Evolutionary conservation across 2,888 invertebrate species (phyloP).

Genomic region (Agrotis exclamationis): DNA sequence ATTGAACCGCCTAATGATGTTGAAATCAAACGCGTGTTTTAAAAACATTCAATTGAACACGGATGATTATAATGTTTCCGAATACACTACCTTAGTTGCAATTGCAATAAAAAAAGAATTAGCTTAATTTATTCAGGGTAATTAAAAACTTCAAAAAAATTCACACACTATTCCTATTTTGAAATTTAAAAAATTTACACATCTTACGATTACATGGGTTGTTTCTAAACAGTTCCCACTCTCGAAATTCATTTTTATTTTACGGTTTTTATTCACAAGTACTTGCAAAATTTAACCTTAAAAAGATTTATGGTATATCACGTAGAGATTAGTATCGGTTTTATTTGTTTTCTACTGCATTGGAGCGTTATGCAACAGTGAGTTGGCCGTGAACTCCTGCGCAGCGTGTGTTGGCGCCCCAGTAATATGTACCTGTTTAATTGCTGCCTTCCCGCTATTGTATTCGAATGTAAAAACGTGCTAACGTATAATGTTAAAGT

Average conservation of each 20-base stretch:
- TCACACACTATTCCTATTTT: slow-evolving; percentile 64
- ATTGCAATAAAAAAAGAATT: slow-evolving; percentile 25
- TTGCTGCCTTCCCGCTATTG: slow-evolving; percentile 79
- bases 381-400: slow-evolving; percentile 81
- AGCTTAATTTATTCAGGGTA: slow-evolving; percentile 54
- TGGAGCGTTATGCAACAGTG: slow-evolving; percentile 64
- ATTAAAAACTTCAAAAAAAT: slow-evolving; percentile 54
- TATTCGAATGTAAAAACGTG: slow-evolving; percentile 64
- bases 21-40: slow-evolving; percentile 31
- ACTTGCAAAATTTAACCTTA: slow-evolving; percentile 68
- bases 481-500: slow-evolving; percentile 59
- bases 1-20: slow-evolving; percentile 18
- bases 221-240: slow-evolving; percentile 62
- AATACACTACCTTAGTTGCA: slow-evolving; percentile 11
- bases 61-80: slow-evolving; percentile 21
- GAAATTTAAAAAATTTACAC: slow-evolving; percentile 57
- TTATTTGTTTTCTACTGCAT: slow-evolving; percentile 67
- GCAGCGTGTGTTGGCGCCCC: slow-evolving; percentile 66
- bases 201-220: slow-evolving; percentile 50
- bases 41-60: slow-evolving; percentile 3
- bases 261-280: slow-evolving; percentile 60
- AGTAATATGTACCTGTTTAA: slow-evolving; percentile 73
- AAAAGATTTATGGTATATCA: slow-evolving; percentile 60
- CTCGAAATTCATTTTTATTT: slow-evolving; percentile 46
- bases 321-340: slow-evolving; percentile 63